phyloP scores from a whole-genome alignment of 2,888 invertebrate genomes.

The Mamestra brassicae region DNA sequence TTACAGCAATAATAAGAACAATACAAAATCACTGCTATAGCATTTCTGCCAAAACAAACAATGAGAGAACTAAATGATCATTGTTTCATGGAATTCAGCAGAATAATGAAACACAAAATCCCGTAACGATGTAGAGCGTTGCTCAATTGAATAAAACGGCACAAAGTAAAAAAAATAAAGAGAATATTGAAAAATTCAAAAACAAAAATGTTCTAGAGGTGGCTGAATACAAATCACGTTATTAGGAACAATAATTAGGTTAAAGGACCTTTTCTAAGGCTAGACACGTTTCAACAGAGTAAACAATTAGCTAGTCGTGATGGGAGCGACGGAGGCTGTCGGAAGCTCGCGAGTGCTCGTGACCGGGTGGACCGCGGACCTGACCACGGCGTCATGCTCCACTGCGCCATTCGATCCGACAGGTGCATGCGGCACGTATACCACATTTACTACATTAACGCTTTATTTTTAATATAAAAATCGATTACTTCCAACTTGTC shows the following conservation, averaged over 20 bases:
- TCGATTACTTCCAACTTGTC: slow-evolving; percentile 24
- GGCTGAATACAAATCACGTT: slow-evolving; percentile 50
- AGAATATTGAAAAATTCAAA: slow-evolving; percentile 28
- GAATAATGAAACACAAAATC: slow-evolving; percentile 24
- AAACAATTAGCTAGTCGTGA: slow-evolving; percentile 76
- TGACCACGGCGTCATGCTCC: slow-evolving; percentile 79
- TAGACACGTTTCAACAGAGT: slow-evolving; percentile 63
- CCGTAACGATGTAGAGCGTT: slow-evolving; percentile 10
- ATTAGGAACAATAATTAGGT: slow-evolving; percentile 49
- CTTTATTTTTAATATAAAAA: slow-evolving; percentile 40
- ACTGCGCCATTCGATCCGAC: slow-evolving; percentile 82
- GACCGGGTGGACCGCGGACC: slow-evolving; percentile 71
- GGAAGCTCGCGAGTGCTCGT: slow-evolving; percentile 72
- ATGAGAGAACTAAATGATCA: slow-evolving; percentile 3
- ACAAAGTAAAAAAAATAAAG: slow-evolving; percentile 3
- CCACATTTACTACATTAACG: slow-evolving; percentile 49
- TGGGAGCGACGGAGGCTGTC: slow-evolving; percentile 72
- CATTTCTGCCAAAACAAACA: slow-evolving; percentile 26
- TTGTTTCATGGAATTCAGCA: slow-evolving; percentile 10
- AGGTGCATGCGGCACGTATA: slow-evolving; percentile 77
- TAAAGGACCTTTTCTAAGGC: slow-evolving; percentile 56
- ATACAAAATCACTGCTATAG: slow-evolving; percentile 16
- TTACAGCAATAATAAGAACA: slow-evolving; percentile 12
- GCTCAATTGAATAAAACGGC: slow-evolving; percentile 23
- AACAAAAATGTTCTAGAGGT: slow-evolving; percentile 21